Evolutionary conservation across 1,140 invertebrate species (phyloP), one percentile per base, ranked within the genome.

Genomic region (Thrips palmi): DNA sequence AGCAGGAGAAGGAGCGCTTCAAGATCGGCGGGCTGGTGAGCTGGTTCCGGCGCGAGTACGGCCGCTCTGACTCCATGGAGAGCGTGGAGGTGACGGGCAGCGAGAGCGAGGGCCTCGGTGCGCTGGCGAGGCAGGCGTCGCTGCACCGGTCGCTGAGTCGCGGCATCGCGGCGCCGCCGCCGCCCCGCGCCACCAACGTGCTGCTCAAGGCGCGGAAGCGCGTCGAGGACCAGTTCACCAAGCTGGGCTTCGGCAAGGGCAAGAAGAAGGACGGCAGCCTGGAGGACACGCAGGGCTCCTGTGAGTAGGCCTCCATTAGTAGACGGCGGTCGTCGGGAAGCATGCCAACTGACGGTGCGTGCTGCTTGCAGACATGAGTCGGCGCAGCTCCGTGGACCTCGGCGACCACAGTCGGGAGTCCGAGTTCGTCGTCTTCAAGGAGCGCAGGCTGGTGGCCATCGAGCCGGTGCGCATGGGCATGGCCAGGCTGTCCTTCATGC

Each of bases 391-490:
- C 0, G 67, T 77, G 33, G 82, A 89, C 43, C 56, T 71, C 23
- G 81, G 83, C 22, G 80, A 80, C 40, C 71, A 71, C 0, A 71
- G 72, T 0, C 65, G 74, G 17, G 82, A 86, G 48, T 80, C 79
- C 0, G 84, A 88, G 55, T 82, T 86, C 44, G 77, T 89, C 2
- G 71, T 88, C 5, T 58, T 89, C 10, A 86, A 87, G 56, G 80
- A 89, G 50, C 63, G 84, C 23, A 73, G 77, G 49, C 52, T 92
- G 14, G 78, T 92, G 6, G 70, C 75, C 19, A 68, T 71, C 1
- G 63, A 68, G 32, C 66, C 77, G 0, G 63, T 94, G 7, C 73
- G 71, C 45, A 71, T 76, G 21, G 89, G 91, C 11, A 78, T 91
- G 60, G 58, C 76, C 18, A 61, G 87, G 40, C 76, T 96, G 47